Evolutionary conservation across 2,113 vertebrate genomes (phyloP).

Genomic region (Acanthochromis polyacanthus): DNA sequence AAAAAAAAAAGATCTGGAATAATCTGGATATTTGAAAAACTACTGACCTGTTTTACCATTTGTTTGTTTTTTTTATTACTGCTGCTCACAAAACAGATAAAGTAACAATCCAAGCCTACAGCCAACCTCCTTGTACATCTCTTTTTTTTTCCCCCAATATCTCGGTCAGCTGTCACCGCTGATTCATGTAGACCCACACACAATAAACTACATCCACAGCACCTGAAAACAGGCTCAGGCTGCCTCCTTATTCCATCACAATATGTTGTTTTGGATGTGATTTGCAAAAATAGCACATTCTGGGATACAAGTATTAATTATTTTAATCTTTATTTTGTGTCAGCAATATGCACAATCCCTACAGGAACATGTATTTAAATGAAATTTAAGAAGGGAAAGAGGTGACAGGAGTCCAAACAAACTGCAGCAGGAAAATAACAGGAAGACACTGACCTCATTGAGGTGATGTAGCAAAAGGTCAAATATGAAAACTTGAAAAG

Average conservation of each 20-base stretch:
- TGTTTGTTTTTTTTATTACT: not conserved
- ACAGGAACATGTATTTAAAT: no score
- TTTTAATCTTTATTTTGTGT: no score
- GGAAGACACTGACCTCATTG: no score
- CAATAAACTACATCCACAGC: not conserved
- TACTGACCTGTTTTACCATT: no score
- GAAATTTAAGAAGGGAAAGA: no score
- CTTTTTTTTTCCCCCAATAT: not conserved
- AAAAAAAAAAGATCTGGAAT: no score
- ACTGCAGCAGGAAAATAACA: no score
- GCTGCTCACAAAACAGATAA: not conserved
- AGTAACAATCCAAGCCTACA: not conserved
- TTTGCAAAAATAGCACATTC: no score
- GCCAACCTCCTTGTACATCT: not conserved
- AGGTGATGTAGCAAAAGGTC: slow-evolving; percentile 13
- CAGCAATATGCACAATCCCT: no score
- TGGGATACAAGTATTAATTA: no score
- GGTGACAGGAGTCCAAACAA: no score
- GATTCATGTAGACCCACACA: not conserved
- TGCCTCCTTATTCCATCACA: not conserved
- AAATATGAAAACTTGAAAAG: slow-evolving; percentile 23
- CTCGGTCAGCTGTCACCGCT: not conserved
- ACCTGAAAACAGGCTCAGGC: slow-evolving; percentile 5
- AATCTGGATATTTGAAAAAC: not conserved
- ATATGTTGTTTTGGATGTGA: not conserved